Evolutionary conservation across 2,888 invertebrate species (phyloP).

Genomic region (Pachymerium ferrugineum): DNA sequence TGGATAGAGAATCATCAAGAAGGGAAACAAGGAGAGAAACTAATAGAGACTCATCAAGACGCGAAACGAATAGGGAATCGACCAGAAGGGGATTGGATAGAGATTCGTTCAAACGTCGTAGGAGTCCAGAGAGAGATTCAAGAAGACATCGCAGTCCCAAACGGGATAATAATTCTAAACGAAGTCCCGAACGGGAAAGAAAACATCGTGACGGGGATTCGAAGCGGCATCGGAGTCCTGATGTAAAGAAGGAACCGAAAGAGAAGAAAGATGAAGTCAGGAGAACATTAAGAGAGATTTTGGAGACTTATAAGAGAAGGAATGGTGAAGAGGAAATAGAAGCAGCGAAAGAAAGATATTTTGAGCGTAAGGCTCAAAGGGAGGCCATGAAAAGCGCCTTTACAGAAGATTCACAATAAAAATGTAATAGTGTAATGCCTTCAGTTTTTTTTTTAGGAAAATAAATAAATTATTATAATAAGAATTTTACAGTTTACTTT

Average conservation of each 20-base stretch:
- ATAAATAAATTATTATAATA: too few relatives aligned
- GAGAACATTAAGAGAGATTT: background rate
- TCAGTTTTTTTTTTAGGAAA: too few relatives aligned
- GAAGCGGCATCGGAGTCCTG: background rate
- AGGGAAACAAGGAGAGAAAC: too few relatives aligned
- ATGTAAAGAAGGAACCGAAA: background rate
- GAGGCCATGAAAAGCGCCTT: too few relatives aligned
- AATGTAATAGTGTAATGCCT: too few relatives aligned
- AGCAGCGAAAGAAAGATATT: background rate
- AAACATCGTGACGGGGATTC: background rate
- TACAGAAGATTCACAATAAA: too few relatives aligned
- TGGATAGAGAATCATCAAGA: too few relatives aligned
- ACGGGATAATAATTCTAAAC: background rate
- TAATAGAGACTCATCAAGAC: too few relatives aligned
- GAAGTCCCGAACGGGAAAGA: background rate
- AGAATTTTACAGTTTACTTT: too few relatives aligned
- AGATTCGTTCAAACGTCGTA: background rate
- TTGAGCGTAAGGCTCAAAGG: background rate
- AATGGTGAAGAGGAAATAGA: conserved; percentile 25
- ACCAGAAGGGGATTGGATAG: background rate
- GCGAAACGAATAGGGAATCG: too few relatives aligned
- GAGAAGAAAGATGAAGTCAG: too few relatives aligned
- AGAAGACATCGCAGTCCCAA: background rate
- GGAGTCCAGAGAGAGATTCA: background rate
- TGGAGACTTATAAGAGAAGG: background rate